Percentiles rank a stretch among this genome's conserved stretches.
Conservation (phyloP, 1,140 invertebrate species). For the Drosophila suzukii region DNA sequence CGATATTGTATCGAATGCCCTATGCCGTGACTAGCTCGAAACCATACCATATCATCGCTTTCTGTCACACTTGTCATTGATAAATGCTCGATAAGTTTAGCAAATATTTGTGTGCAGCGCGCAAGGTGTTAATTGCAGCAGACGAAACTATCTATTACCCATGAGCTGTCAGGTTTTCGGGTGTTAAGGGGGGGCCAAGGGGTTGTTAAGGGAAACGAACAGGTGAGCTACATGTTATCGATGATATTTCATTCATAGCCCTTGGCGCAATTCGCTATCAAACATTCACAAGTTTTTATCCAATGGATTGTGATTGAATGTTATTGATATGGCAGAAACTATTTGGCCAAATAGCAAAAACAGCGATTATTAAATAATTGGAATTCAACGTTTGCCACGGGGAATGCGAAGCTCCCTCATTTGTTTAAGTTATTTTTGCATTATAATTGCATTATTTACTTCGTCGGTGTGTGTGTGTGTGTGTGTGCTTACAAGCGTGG, state of each 20-base stretch:
- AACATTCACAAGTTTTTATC: slow-evolving; percentile 24
- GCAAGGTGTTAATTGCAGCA: slow-evolving; percentile 70
- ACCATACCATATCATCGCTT: slow-evolving; percentile 8
- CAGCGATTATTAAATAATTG: slow-evolving; percentile 13
- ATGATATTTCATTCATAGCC: slow-evolving; percentile 38
- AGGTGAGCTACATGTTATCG: slow-evolving; percentile 29
- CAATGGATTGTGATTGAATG: slow-evolving; percentile 38
- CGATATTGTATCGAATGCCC: slow-evolving; percentile 5
- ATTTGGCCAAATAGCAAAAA: slow-evolving; percentile 4
- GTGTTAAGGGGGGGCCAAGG: background rate
- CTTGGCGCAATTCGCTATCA: slow-evolving; percentile 6
- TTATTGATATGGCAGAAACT: slow-evolving; percentile 16
- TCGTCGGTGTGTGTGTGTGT: background rate
- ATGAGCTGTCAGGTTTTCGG: slow-evolving; percentile 39
- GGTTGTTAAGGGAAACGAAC: background rate
- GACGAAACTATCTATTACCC: slow-evolving; percentile 66
- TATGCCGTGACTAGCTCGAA: slow-evolving; percentile 11
- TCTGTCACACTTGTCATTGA: slow-evolving; percentile 67
- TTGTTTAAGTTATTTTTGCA: slow-evolving; percentile 52
- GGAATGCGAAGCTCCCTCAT: background rate
- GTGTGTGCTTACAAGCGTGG: background rate
- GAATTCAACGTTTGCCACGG: background rate
- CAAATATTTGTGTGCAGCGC: slow-evolving; percentile 73
- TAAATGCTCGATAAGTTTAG: slow-evolving; percentile 71
- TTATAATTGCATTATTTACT: slow-evolving; percentile 56